Conservation (phyloP, 1,140 invertebrate species). For the Orussus abietinus region DNA sequence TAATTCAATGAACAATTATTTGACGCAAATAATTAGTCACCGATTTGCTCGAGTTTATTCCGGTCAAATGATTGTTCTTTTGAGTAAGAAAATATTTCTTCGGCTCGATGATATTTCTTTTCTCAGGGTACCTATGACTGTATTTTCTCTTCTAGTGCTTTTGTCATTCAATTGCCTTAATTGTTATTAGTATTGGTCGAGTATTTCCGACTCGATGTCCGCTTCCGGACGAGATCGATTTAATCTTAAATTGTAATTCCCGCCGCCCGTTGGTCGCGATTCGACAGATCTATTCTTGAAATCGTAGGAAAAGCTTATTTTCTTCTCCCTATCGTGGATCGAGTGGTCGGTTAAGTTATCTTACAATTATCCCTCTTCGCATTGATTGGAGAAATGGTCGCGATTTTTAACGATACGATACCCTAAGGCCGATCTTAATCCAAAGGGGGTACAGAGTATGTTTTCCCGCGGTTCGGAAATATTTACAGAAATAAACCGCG, state of each 20-base stretch:
- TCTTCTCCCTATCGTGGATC: no score
- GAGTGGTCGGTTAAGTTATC: no score
- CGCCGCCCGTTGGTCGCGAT: no score
- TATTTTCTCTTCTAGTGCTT: background rate
- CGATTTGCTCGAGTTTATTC: no score
- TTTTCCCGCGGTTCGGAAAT: conserved; percentile 10
- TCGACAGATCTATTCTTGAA: no score
- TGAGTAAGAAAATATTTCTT: conserved; percentile 14
- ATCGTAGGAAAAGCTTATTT: no score
- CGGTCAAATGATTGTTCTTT: no score
- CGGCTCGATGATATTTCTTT: conserved; percentile 1
- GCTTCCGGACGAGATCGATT: conserved; percentile 1
- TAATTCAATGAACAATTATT: no score
- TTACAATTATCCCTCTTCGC: no score
- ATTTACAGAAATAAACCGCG: conserved; percentile 8
- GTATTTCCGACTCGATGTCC: conserved; percentile 22
- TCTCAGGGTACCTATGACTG: background rate
- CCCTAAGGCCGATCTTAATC: background rate
- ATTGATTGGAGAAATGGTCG: background rate
- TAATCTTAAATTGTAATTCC: background rate
- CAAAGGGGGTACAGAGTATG: conserved; percentile 7
- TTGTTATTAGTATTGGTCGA: conserved; percentile 32
- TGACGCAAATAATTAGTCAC: no score
- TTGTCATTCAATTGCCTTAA: conserved; percentile 16
- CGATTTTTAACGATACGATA: background rate